These are phyloP conservation scores for Progne subis DNA, from an alignment of 2,113 vertebrate species.

Conservation along the genomic window DNA sequence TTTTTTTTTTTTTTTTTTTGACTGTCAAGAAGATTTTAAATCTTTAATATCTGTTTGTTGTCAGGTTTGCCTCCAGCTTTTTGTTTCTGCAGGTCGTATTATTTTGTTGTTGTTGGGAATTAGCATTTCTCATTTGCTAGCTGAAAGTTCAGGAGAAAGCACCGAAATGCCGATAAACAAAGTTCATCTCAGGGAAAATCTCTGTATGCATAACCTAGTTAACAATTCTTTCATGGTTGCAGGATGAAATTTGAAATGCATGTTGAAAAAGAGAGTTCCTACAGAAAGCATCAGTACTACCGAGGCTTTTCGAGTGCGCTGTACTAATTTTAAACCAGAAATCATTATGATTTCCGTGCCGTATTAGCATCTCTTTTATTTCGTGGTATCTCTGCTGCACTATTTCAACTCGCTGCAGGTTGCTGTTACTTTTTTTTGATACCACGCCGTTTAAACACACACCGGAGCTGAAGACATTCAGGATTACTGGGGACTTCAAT, in stretches of 20 bases:
- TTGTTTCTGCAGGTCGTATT: neutral
- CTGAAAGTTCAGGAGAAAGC: conserved; percentile 36
- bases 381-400: neutral
- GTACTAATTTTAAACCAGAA: conserved; percentile 56
- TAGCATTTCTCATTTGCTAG: conserved; percentile 25
- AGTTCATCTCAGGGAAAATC: conserved; percentile 45
- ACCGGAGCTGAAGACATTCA: neutral
- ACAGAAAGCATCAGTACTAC: neutral
- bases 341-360: conserved; percentile 10
- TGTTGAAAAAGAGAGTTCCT: conserved; percentile 11
- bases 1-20: neutral
- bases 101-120: conserved; percentile 34
- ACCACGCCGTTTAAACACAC: neutral
- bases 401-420: conserved; percentile 28
- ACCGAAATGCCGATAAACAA: conserved; percentile 31
- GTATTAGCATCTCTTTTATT: conserved; percentile 23
- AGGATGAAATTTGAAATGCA: conserved; percentile 20
- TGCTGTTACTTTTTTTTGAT: neutral
- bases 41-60: conserved; percentile 53
- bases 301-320: neutral
- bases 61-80: conserved; percentile 40
- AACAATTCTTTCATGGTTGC: conserved; percentile 24
- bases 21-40: conserved; percentile 50
- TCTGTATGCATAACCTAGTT: conserved; percentile 41
- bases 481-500: neutral